Evolutionary conservation across 2,113 vertebrate genomes (phyloP).

Genomic region (Semnornis frantzii): DNA sequence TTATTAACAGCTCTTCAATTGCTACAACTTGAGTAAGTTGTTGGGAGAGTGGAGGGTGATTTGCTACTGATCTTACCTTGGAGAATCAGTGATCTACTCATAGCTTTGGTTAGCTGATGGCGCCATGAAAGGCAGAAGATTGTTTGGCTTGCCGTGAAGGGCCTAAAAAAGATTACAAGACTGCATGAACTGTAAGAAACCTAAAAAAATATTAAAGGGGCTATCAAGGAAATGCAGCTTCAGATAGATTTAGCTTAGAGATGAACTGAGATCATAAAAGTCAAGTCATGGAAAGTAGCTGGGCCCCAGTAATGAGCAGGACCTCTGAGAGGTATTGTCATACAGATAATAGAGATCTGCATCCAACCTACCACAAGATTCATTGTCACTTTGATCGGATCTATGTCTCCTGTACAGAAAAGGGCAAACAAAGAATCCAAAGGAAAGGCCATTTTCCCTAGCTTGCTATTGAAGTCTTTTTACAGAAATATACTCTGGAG

Average conservation of each 20-base stretch:
- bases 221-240: conserved; percentile 36
- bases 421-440: conserved; percentile 63
- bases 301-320: conserved; percentile 36
- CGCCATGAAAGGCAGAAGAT: not conserved
- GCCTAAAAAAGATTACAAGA: conserved; percentile 25
- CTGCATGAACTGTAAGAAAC: conserved; percentile 17
- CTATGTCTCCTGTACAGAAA: conserved; percentile 19
- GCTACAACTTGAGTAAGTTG: not conserved
- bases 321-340: conserved; percentile 36
- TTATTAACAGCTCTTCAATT: conserved; percentile 37
- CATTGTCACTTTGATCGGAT: conserved; percentile 45
- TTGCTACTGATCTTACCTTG: not conserved
- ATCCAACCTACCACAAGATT: conserved; percentile 49
- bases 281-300: conserved; percentile 33
- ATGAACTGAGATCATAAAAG: conserved; percentile 42
- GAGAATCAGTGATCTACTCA: conserved; percentile 21
- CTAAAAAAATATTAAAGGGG: conserved; percentile 8
- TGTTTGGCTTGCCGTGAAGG: conserved; percentile 43
- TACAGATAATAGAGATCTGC: conserved; percentile 52
- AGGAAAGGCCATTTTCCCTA: conserved; percentile 50
- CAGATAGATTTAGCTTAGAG: conserved; percentile 39
- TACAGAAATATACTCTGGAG: conserved; percentile 51
- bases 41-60: not conserved
- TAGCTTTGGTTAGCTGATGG: not conserved
- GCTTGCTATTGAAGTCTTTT: conserved; percentile 52